Evolutionary conservation across 2,113 vertebrate genomes (phyloP), one percentile per base, ranked within the genome.

Genomic region (Xiphophorus hellerii): DNA sequence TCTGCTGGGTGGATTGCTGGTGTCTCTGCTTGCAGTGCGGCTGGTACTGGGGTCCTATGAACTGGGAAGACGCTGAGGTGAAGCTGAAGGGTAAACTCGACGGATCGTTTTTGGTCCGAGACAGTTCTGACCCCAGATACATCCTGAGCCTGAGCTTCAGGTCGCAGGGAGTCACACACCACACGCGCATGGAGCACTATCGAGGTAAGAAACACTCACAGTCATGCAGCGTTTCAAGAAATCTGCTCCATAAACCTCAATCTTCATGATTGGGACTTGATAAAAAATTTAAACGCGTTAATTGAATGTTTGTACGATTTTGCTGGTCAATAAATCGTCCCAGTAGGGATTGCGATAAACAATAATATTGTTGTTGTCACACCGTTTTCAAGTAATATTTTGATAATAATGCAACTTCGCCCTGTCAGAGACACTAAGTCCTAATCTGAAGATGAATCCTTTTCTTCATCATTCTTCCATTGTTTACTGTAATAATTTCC

Each of bases 101-200:
- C 17, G 98, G 98, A 0, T 98, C 98, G 3, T 99, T 99, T 74
- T 93, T 99, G 94, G 98, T 99, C 20, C 93, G 98, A 22, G 98
- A 99, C 90, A 98, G 97, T 74, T 98, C 97, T 0, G 98, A 99
- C 80, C 97, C 97, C 0, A 95, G 98, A 0, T 99, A 99, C 89
- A 98, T 99, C 90, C 96, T 99, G 90, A 99, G 98, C 89, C 96
- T 99, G 80, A 99, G 97, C 93, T 99, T 99, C 85, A 95, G 98
- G 42, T 99, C 97, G 0, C 98, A 99, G 91, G 96, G 97, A 17
- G 95, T 98, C 93, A 87, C 90, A 6, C 91, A 90, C 77, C 91
- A 92, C 92, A 94, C 93, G 3, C 88, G 89, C 74, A 94, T 94
- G 87, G 92, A 94, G 86, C 92, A 94, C 81, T 93, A 93, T 88